Conservation (phyloP, 2,113 vertebrate species). For the Oncorhynchus mykiss region DNA sequence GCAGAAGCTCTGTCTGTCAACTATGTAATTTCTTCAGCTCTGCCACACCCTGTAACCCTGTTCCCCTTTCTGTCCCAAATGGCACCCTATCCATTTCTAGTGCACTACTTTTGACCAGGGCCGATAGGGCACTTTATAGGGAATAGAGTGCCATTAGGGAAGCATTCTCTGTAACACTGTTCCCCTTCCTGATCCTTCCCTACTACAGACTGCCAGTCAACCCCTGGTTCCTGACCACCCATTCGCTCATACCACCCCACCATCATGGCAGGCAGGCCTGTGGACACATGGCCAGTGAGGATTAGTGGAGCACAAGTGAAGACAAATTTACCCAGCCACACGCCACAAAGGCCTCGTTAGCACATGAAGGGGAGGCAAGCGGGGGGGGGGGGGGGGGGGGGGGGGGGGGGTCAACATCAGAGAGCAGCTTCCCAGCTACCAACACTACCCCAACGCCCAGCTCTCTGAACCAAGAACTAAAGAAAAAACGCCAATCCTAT, state of each 20-base stretch:
- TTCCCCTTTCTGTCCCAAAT: background rate
- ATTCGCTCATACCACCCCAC: background rate
- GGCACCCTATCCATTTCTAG: too few species aligned
- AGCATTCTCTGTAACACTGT: background rate
- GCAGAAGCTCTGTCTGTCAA: background rate
- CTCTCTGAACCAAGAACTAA: background rate
- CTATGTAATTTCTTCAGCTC: background rate
- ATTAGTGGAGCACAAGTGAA: slow-evolving; percentile 56
- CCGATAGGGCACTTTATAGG: too few species aligned
- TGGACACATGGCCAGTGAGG: slow-evolving; percentile 48
- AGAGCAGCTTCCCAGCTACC: background rate
- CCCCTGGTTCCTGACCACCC: slow-evolving; percentile 12
- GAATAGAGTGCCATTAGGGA: background rate
- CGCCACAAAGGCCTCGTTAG: slow-evolving; percentile 36
- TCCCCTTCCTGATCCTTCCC: background rate
- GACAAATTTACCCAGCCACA: slow-evolving; percentile 57
- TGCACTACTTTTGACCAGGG: too few species aligned
- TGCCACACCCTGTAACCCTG: background rate
- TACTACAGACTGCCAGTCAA: slow-evolving; percentile 36
- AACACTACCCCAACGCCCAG: background rate
- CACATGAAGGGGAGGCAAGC: slow-evolving; percentile 48
- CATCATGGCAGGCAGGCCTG: background rate
- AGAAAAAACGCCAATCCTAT: too few species aligned
- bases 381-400: background rate
- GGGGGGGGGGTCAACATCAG: background rate